phyloP scores from a whole-genome alignment of 2,113 vertebrate genomes.

The Marmota flaviventris region DNA sequence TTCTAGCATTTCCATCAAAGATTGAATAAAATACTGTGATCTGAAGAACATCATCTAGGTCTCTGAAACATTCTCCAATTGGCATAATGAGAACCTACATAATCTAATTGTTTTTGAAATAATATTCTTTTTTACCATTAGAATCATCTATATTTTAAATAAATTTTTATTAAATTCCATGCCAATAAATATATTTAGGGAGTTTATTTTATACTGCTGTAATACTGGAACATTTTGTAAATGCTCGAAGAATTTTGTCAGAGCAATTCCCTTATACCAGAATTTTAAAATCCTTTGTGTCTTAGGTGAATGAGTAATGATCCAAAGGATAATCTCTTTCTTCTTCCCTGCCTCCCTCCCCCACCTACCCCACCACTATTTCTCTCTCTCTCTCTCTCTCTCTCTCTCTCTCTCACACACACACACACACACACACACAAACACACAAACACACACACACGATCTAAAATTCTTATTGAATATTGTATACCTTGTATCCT shows the following conservation, averaged over 20 bases:
- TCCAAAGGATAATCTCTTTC: not conserved
- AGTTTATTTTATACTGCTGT: constrained; percentile 24
- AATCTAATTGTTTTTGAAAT: constrained; percentile 32
- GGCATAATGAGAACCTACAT: not conserved
- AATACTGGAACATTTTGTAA: not conserved
- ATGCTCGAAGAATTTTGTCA: constrained; percentile 28
- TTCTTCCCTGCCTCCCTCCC: not conserved
- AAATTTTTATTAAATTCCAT: not conserved
- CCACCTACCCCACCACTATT: not conserved
- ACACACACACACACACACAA: not conserved
- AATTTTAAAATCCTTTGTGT: constrained; percentile 49
- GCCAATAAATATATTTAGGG: constrained; percentile 15
- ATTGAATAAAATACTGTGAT: constrained; percentile 55
- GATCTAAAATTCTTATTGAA: not conserved
- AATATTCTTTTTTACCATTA: constrained; percentile 47
- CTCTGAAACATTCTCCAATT: constrained; percentile 6
- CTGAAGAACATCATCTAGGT: not conserved
- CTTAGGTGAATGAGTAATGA: not conserved
- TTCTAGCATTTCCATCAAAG: constrained; percentile 11
- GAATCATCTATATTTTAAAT: not conserved
- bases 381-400: too few relatives aligned
- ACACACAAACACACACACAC: not conserved
- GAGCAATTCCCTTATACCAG: not conserved
- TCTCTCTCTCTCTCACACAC: too few relatives aligned
- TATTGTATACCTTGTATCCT: not conserved